Base-by-base conservation (phyloP, 1,140 invertebrate genomes). In the Anastrepha obliqua region DNA sequence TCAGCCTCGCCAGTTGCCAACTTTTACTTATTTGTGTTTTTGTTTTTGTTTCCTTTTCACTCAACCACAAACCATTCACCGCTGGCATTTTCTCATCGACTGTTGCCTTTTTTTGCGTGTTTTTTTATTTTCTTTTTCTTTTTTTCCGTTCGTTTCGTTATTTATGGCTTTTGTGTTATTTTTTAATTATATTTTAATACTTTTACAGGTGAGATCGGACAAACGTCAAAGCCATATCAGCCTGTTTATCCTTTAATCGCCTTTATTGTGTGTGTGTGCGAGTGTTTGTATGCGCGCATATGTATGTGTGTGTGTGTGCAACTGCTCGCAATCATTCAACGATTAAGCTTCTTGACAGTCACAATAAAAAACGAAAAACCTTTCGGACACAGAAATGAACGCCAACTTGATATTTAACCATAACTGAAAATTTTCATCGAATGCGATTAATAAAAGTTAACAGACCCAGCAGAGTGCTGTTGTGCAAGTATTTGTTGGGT, bases 141-240 rank as follows among this genome's bases (percentile, higher is more conserved):
- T 64, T 17, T 64, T 64, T 17, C 7, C 13, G 67, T 8, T 15
- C 17, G 44, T 42, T 81, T 81, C 15, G 70, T 81, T 81, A 81
- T 81, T 81, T 81, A 81, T 81, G 9, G 44, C 47, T 55, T 78
- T 81, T 81, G 47, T 81, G 74, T 42, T 81, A 55, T 81, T 81
- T 81, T 29, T 81, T 81, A 81, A 81, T 81, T 81, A 81, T 81
- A 55, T 81, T 81, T 81, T 81, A 44, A 55, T 55, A 81, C 74
- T 20, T 81, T 51, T 20, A 2, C 74, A 81, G 67, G 67, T 74
- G 67, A 47, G 67, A 11, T 81, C 47, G 74, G 47, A 55, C 74
- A 81, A 51, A 81, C 74, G 74, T 81, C 74, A 81, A 81, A 81
- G 74, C 20, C 47, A 55, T 81, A 55, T 81, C 74, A 51, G 74